phyloP scores from a whole-genome alignment of 2,797 vertebrate species.

The Lepilemur septentrionalis region DNA sequence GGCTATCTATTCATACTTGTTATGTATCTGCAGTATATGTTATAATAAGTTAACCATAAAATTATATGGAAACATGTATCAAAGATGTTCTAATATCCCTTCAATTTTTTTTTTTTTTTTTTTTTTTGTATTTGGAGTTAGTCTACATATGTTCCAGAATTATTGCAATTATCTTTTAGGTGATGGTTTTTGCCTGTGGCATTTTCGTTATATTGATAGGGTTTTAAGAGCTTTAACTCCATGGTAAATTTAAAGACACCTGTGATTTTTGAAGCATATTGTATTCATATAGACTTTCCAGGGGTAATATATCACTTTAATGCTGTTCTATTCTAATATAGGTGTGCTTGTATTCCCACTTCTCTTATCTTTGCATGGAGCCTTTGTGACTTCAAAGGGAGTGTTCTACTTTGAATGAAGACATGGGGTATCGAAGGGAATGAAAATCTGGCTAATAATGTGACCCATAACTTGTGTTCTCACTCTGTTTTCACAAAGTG shows the following conservation, averaged over 20 bases:
- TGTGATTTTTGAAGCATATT: conserved; percentile 29
- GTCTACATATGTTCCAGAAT: neutral
- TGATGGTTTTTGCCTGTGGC: neutral
- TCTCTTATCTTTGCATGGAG: conserved; percentile 8
- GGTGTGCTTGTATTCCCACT: neutral
- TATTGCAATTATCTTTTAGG: neutral
- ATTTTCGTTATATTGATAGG: neutral
- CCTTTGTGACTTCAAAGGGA: conserved; percentile 51
- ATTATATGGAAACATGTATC: neutral
- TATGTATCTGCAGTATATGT: neutral
- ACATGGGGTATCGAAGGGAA: conserved; percentile 14
- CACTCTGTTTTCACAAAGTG: conserved; percentile 43
- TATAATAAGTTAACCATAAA: neutral
- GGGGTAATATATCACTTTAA: neutral
- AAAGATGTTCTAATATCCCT: neutral
- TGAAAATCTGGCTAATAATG: conserved; percentile 58
- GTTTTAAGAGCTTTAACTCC: neutral
- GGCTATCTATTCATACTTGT: neutral
- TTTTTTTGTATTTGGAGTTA: neutral
- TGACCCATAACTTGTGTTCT: conserved; percentile 61
- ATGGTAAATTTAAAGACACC: neutral
- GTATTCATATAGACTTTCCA: neutral
- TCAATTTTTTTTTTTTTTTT: neutral
- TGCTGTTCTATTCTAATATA: neutral
- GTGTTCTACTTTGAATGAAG: conserved; percentile 38